phyloP scores from a whole-genome alignment of 2,797 vertebrate genomes.

The Hipposideros larvatus region DNA sequence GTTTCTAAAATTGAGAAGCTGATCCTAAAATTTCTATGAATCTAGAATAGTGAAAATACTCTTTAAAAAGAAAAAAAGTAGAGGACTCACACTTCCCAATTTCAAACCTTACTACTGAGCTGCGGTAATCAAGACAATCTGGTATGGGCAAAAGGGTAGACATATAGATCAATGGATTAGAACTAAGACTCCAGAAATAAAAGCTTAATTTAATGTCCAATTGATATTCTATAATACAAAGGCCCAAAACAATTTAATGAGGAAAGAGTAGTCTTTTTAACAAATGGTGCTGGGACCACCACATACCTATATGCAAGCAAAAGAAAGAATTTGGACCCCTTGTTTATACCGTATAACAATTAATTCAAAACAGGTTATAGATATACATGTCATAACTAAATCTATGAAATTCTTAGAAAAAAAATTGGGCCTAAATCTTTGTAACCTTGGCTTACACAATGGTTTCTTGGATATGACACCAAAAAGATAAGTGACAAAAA shows the following conservation, averaged over 20 bases:
- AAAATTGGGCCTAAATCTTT: neutral
- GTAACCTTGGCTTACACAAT: neutral
- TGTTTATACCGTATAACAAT: neutral
- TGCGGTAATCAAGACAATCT: neutral
- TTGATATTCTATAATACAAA: neutral
- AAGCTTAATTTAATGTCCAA: neutral
- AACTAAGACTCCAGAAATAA: neutral
- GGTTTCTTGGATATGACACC: neutral
- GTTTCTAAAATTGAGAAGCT: neutral
- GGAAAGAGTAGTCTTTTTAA: neutral
- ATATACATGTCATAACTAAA: neutral
- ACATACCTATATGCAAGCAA: neutral
- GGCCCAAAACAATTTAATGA: neutral
- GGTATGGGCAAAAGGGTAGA: neutral
- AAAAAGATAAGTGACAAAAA: neutral
- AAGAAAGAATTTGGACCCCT: neutral
- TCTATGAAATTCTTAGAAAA: neutral
- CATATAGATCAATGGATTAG: neutral
- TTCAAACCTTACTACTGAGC: neutral
- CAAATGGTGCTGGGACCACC: neutral
- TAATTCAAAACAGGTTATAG: neutral
- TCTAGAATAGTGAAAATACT: neutral
- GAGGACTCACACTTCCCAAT: neutral
- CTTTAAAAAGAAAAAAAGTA: neutral
- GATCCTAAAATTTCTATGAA: neutral